Evolutionary conservation across 1,140 invertebrate genomes (phyloP), one percentile per base, ranked within the genome.

Genomic region (Eubasilissa regina): DNA sequence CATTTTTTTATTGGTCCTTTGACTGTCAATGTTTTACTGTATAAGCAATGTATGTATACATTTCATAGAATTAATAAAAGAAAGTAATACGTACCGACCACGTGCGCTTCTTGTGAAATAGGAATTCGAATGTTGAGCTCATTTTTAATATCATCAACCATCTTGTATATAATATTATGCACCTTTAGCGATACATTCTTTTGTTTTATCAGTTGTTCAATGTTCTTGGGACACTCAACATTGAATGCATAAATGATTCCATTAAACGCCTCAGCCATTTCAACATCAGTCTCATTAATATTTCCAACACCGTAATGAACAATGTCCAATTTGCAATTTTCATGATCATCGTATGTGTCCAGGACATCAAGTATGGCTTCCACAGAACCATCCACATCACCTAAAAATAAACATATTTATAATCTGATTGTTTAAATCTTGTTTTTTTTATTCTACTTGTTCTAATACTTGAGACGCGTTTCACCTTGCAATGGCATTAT

Each of bases 361-460:
- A 99, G 85, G 43, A 97, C 94, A 87, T 99, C 95, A 53, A 98
- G 87, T 81, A 99, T 96, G 0, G 98, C 97, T 89, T 99, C 97
- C 9, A 98, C 91, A 10, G 97, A 98, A 0, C 97, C 96, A 86
- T 95, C 93, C 3, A 97, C 96, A 87, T 98, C 97, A 43, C 92
- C 87, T 89, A 75, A 75, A 75, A 60, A 58, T 44, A 51, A 72
- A 48, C 11, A 72, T 47, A 1, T 48, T 48, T 10, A 70, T 12
- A 9, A 25, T 4, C 9, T 47, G 11, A 70, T 70, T 56, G 55
- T n/a, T n/a, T n/a, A n/a, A n/a, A n/a, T n/a, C n/a, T n/a, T n/a
- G n/a, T n/a, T n/a, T n/a, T n/a, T n/a, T n/a, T n/a, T n/a, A n/a
- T n/a, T n/a, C n/a, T n/a, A n/a, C n/a, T n/a, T n/a, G n/a, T n/a